These are phyloP conservation scores for Cheumatopsyche charites DNA, from an alignment of 1,140 invertebrate genomes.

Conservation along the genomic window DNA sequence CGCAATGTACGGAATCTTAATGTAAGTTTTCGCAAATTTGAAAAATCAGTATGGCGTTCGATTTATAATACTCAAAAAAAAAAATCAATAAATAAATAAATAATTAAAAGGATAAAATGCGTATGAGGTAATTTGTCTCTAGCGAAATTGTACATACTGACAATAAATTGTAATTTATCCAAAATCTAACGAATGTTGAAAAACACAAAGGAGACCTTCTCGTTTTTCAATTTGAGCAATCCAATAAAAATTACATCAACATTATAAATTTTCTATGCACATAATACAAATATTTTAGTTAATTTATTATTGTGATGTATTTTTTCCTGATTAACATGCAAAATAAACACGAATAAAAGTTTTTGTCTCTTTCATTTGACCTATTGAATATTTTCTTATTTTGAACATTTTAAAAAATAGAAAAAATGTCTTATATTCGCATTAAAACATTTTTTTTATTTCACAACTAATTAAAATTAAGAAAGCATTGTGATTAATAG, in stretches of 20 bases:
- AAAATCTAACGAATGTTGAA: neutral
- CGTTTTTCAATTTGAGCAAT: no score
- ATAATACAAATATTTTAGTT: conserved; percentile 17
- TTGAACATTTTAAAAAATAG: no score
- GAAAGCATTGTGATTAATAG: no score
- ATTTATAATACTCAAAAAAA: neutral
- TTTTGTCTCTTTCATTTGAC: no score
- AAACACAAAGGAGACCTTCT: no score
- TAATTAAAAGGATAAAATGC: neutral
- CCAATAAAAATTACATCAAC: neutral
- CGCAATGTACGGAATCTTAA: neutral
- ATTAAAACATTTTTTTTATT: no score
- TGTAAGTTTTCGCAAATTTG: neutral
- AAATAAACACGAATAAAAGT: conserved; percentile 6
- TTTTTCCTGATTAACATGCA: conserved; percentile 14
- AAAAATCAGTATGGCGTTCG: neutral
- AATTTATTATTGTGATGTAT: conserved; percentile 22
- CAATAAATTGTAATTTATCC: conserved; percentile 31
- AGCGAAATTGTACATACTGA: conserved; percentile 42
- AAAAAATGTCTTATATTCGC: no score
- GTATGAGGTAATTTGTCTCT: neutral
- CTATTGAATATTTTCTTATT: no score
- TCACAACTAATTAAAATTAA: no score
- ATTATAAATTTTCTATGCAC: conserved; percentile 19
- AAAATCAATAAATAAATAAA: conserved; percentile 2